These are phyloP conservation scores for Lasius platythorax DNA, from an alignment of 2,888 invertebrate species.

Conservation along the genomic window DNA sequence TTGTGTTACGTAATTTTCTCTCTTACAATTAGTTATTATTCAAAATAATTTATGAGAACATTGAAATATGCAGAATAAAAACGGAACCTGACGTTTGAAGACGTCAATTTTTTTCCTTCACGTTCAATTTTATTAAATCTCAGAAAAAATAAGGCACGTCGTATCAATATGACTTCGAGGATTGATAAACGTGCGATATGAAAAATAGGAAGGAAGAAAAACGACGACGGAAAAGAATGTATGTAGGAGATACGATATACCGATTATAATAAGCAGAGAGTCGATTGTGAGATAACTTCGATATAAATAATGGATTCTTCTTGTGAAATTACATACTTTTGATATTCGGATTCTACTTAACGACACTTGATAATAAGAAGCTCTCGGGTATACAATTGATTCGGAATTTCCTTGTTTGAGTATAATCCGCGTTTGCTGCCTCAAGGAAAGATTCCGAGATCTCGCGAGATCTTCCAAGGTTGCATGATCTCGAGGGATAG, in stretches of 20 bases:
- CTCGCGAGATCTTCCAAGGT: slow-evolving; percentile 75
- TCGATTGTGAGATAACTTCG: slow-evolving; percentile 7
- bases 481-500: slow-evolving; percentile 70
- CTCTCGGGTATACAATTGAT: background rate
- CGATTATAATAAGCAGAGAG: background rate
- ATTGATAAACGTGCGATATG: background rate
- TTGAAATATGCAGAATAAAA: background rate
- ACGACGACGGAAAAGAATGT: slow-evolving; percentile 10
- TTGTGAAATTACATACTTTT: background rate
- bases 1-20: background rate
- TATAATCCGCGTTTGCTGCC: slow-evolving; percentile 8
- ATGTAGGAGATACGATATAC: background rate
- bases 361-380: background rate
- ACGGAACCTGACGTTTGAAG: background rate
- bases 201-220: slow-evolving; percentile 16
- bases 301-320: background rate
- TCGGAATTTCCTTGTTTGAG: slow-evolving; percentile 10
- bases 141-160: slow-evolving; percentile 25
- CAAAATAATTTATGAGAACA: background rate
- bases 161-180: slow-evolving; percentile 22
- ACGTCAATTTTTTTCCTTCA: slow-evolving; percentile 32
- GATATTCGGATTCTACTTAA: background rate
- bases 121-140: slow-evolving; percentile 55
- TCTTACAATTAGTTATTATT: background rate
- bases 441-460: slow-evolving; percentile 58